Percentiles rank a stretch among this genome's conserved stretches.
These are phyloP conservation scores for Tetanocera ferruginea DNA, from an alignment of 2,888 invertebrate species.

Conservation along the genomic window DNA sequence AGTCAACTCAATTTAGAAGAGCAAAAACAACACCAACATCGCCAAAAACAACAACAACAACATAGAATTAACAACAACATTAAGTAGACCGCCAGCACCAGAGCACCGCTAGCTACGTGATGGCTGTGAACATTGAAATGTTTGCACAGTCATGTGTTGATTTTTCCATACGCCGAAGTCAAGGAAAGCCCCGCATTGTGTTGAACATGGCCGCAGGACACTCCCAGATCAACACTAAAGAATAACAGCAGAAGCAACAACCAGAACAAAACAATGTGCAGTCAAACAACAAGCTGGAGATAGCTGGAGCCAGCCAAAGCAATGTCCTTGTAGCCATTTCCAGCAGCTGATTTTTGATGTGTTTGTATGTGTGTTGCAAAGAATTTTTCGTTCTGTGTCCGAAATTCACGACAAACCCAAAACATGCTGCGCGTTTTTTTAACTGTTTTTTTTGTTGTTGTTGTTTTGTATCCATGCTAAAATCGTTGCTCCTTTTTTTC, in stretches of 20 bases:
- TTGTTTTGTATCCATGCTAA: too few relatives aligned
- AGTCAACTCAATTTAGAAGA: constrained; percentile 3
- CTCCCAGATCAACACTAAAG: constrained; percentile 47
- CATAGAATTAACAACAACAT: constrained; percentile 37
- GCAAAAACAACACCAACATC: neutral
- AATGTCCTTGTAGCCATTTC: neutral
- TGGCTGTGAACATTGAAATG: constrained; percentile 53
- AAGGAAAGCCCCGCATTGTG: constrained; percentile 41
- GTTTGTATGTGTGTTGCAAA: neutral
- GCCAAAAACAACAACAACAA: neutral
- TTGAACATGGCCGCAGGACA: constrained; percentile 51
- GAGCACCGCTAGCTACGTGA: constrained; percentile 59
- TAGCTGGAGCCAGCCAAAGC: neutral
- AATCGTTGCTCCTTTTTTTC: too few relatives aligned
- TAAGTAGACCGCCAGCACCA: constrained; percentile 47
- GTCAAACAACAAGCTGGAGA: neutral
- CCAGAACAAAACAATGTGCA: neutral
- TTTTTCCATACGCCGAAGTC: neutral
- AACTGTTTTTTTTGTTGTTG: neutral
- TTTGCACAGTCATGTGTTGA: constrained; percentile 12
- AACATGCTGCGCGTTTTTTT: neutral
- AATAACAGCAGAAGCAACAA: neutral
- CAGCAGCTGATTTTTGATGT: neutral
- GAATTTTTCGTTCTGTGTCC: neutral
- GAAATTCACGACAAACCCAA: constrained; percentile 21